These are phyloP conservation scores for Aurelia sp. DNA, from an alignment of 30 jellyfish, hydroid and myxozoan species.

Conservation along the genomic window DNA sequence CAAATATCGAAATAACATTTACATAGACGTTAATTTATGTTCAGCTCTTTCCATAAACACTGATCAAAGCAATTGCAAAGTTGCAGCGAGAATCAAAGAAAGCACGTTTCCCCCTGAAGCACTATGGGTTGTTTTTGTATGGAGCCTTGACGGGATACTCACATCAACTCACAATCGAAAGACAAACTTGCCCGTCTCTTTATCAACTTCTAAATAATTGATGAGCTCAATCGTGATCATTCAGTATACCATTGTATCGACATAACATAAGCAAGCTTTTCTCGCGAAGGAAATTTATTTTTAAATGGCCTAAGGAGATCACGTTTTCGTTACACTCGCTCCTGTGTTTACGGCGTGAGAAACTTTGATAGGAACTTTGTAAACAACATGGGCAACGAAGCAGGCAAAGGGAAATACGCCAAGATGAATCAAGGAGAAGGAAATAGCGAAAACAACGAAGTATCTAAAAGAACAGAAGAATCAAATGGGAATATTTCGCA, in stretches of 20 bases:
- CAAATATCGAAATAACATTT: too few species aligned
- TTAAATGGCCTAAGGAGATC: slow-evolving; percentile 2
- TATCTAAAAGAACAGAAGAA: background rate
- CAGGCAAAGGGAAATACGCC: slow-evolving; percentile 76
- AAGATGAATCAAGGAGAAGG: slow-evolving; percentile 65
- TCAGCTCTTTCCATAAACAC: too few species aligned
- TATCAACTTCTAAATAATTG: background rate
- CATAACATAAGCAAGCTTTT: slow-evolving; percentile 1
- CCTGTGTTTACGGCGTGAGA: too few species aligned
- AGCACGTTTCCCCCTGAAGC: too few species aligned
- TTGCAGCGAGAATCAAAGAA: too few species aligned
- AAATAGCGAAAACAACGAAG: background rate
- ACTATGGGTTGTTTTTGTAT: background rate
- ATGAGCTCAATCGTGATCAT: background rate
- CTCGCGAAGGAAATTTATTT: background rate
- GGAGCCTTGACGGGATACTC: background rate
- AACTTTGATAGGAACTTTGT: too few species aligned
- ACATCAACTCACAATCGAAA: background rate
- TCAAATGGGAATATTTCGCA: slow-evolving; percentile 10
- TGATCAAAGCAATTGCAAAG: too few species aligned
- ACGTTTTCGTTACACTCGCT: background rate
- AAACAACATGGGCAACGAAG: slow-evolving; percentile 70
- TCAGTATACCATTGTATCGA: background rate
- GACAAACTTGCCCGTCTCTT: slow-evolving; percentile 6
- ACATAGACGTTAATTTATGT: too few species aligned